phyloP scores from a whole-genome alignment of 2,113 vertebrate species.

The Lepidothrix coronata region DNA sequence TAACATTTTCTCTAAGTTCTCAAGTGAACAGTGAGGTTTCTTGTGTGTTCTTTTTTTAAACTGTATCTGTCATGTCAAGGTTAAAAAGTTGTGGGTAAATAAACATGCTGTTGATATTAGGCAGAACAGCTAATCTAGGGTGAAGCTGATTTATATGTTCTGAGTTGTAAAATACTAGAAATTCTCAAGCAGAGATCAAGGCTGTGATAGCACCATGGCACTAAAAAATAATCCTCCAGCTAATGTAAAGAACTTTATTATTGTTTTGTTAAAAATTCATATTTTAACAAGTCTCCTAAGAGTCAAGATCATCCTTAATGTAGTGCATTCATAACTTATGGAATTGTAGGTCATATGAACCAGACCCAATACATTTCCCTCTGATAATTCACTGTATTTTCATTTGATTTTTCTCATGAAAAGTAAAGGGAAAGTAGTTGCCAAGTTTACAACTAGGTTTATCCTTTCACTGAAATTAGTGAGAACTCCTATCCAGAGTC shows the following conservation, averaged over 20 bases:
- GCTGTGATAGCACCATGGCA: not conserved
- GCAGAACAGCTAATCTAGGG: constrained; percentile 31
- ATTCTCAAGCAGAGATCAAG: constrained; percentile 33
- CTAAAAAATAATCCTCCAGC: not conserved
- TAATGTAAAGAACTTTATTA: not conserved
- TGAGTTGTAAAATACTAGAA: constrained; percentile 12
- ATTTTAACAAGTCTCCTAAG: not conserved
- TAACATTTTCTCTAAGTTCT: constrained; percentile 30
- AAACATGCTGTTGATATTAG: constrained; percentile 9
- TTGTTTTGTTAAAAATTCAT: not conserved
- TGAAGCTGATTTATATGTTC: constrained; percentile 29
- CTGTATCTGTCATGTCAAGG: constrained; percentile 13
- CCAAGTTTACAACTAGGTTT: not conserved
- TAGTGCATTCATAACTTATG: not conserved
- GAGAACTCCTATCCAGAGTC: not conserved
- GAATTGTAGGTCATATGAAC: not conserved
- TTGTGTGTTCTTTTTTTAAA: constrained; percentile 20
- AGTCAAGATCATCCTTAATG: not conserved
- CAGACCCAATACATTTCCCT: not conserved
- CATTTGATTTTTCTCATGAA: not conserved
- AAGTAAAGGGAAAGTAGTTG: not conserved
- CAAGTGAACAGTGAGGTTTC: constrained; percentile 37
- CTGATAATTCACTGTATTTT: not conserved
- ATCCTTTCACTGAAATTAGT: not conserved
- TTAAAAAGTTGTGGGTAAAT: constrained; percentile 55